Evolutionary conservation across 2,888 invertebrate species (phyloP).

Genomic region (Ochropleura leucogaster): DNA sequence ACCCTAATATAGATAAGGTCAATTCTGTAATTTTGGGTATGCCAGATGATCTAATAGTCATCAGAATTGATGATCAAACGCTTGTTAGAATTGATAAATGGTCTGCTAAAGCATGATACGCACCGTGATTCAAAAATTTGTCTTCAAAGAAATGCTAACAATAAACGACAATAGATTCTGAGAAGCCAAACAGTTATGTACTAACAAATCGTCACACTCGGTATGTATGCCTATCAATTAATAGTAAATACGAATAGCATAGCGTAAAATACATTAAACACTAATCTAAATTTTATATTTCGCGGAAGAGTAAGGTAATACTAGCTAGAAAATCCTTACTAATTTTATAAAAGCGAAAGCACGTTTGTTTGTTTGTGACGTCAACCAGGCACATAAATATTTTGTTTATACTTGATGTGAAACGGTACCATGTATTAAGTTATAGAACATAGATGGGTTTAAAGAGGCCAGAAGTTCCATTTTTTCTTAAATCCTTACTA

Average conservation of each 20-base stretch:
- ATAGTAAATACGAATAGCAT: not conserved
- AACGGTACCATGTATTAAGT: too few species aligned
- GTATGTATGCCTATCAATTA: constrained; percentile 7
- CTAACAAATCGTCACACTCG: not conserved
- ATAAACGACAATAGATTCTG: constrained; percentile 28
- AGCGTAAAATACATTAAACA: too few species aligned
- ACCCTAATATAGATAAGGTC: constrained; percentile 8
- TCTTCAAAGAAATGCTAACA: constrained; percentile 26
- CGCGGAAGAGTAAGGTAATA: not conserved
- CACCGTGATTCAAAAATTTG: constrained; percentile 21
- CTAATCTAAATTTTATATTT: not conserved
- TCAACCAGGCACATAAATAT: too few species aligned
- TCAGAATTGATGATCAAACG: constrained; percentile 15
- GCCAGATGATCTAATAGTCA: constrained; percentile 10
- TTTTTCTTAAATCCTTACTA: not conserved
- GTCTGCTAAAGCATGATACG: not conserved
- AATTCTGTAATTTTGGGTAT: constrained; percentile 4
- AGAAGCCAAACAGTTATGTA: constrained; percentile 26
- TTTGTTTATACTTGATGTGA: too few species aligned
- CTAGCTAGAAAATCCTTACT: not conserved
- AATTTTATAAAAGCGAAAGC: too few species aligned
- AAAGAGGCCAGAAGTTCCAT: too few species aligned
- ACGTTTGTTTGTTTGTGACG: too few species aligned
- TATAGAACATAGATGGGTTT: too few species aligned
- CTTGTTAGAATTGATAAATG: constrained; percentile 12